Conservation (phyloP, 1,140 invertebrate species). For the Aporrectodea caliginosa region DNA sequence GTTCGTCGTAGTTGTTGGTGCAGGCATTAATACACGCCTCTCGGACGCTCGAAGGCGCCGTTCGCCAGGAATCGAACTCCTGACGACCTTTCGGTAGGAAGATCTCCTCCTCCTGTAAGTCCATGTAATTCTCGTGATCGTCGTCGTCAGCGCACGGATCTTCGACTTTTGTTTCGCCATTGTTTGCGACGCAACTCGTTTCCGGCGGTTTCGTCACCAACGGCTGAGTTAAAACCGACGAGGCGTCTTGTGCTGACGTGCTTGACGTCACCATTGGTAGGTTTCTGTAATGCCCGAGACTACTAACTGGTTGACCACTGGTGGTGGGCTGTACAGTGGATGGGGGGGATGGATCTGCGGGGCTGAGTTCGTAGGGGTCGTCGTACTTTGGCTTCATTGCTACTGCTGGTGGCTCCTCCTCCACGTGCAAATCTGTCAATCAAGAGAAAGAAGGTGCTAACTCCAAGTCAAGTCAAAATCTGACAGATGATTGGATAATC, state of each 20-base stretch:
- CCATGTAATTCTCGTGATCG: neutral
- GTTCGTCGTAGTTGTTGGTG: conserved; percentile 6
- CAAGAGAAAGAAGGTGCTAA: too few relatives aligned
- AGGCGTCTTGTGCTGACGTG: too few relatives aligned
- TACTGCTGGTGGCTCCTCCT: too few relatives aligned
- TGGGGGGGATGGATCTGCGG: neutral
- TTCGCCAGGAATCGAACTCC: neutral
- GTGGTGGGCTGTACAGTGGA: neutral
- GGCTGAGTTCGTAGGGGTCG: neutral
- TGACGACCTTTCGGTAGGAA: neutral
- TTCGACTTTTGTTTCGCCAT: too few relatives aligned
- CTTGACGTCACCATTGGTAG: neutral
- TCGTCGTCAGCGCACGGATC: neutral
- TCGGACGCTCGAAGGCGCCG: neutral
- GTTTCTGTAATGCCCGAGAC: neutral
- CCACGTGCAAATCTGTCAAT: too few relatives aligned
- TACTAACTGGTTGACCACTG: neutral
- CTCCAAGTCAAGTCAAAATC: too few relatives aligned
- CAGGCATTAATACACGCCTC: neutral
- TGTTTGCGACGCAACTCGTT: too few relatives aligned
- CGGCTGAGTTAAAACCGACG: too few relatives aligned
- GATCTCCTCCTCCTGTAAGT: neutral
- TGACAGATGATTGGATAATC: too few relatives aligned
- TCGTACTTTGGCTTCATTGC: neutral
- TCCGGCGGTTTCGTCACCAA: too few relatives aligned